Percentiles rank a stretch among this genome's conserved stretches.
These are phyloP conservation scores for Pycnomerus fuliginosus DNA, from an alignment of 2,888 invertebrate genomes.

Conservation along the genomic window DNA sequence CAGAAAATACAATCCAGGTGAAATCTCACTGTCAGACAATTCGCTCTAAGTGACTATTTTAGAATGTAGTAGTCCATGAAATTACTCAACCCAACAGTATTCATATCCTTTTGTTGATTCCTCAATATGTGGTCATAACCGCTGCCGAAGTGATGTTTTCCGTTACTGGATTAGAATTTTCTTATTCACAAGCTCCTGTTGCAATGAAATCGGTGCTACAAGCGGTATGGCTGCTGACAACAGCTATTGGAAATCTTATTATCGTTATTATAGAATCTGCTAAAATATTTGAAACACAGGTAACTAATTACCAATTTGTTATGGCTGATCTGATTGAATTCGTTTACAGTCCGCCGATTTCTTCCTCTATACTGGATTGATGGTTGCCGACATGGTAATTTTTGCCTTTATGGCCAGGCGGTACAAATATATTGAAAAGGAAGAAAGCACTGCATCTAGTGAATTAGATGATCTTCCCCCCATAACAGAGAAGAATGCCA, in stretches of 20 bases:
- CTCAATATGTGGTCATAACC: conserved; percentile 93
- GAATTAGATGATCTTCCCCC: neutral
- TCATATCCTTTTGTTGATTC: conserved; percentile 83
- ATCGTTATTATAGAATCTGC: conserved; percentile 86
- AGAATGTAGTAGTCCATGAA: conserved; percentile 8
- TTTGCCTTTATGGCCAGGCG: conserved; percentile 78
- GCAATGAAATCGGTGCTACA: conserved; percentile 94
- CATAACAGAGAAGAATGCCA: conserved; percentile 14
- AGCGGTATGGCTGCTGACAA: conserved; percentile 90
- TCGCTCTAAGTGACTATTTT: neutral
- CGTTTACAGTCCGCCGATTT: conserved; percentile 78
- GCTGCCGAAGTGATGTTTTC: conserved; percentile 95
- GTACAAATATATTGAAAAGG: conserved; percentile 68
- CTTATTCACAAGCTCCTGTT: conserved; percentile 89
- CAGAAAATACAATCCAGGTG: conserved; percentile 5
- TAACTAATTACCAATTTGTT: conserved; percentile 45
- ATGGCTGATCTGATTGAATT: conserved; percentile 3
- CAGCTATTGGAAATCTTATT: conserved; percentile 90
- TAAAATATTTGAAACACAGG: conserved; percentile 74
- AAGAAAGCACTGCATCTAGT: conserved; percentile 35
- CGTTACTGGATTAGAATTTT: conserved; percentile 92
- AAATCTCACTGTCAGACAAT: neutral
- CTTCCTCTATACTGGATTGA: conserved; percentile 81
- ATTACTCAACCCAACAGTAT: conserved; percentile 71
- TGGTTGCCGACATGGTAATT: conserved; percentile 79